phyloP scores from a whole-genome alignment of 2,888 invertebrate genomes.

The Nephrotoma appendiculata region DNA sequence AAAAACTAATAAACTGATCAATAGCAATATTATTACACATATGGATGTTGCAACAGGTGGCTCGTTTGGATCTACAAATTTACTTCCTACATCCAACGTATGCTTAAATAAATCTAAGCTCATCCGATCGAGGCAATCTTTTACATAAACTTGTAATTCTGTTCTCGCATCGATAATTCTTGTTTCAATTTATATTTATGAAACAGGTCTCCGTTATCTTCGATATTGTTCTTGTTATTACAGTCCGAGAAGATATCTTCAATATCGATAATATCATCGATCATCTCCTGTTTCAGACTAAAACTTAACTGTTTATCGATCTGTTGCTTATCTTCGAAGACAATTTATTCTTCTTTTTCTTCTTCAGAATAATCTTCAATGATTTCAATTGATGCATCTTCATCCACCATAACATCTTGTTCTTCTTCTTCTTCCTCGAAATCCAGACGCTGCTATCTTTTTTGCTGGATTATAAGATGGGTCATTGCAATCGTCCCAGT shows the following conservation, averaged over 20 bases:
- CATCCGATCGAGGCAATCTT: no score
- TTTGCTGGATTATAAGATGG: no score
- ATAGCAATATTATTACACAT: no score
- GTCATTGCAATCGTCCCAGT: no score
- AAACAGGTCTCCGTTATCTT: not conserved
- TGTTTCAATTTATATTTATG: not conserved
- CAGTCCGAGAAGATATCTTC: not conserved
- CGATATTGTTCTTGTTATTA: not conserved
- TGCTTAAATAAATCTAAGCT: no score
- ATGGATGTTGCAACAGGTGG: no score
- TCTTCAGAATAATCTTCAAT: not conserved
- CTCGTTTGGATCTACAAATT: no score
- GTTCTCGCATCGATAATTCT: no score
- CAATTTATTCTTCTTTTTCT: not conserved
- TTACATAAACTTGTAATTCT: no score
- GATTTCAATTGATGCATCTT: not conserved
- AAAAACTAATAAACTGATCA: no score
- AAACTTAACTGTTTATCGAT: not conserved
- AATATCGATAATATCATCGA: not conserved
- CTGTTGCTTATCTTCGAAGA: not conserved
- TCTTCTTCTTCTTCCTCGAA: not conserved
- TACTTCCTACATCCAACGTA: no score
- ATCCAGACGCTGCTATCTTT: no score
- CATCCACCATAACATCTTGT: not conserved
- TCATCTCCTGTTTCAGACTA: not conserved